phyloP scores from a whole-genome alignment of 2,888 invertebrate genomes.

The Hemaris fuciformis region DNA sequence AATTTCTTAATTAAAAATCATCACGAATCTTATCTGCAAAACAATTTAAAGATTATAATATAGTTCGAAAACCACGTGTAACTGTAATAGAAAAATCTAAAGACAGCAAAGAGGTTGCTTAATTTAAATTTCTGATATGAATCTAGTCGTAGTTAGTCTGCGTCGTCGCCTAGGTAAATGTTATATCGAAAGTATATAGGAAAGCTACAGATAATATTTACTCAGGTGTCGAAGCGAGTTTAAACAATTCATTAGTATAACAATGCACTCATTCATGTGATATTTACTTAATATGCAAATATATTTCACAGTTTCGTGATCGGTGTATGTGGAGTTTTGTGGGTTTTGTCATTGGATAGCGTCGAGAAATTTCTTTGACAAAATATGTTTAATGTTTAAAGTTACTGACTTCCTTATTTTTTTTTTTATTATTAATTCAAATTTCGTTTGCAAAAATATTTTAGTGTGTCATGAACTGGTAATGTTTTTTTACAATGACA shows the following conservation, averaged over 20 bases:
- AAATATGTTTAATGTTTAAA: not conserved
- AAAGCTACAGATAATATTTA: slow-evolving; percentile 14
- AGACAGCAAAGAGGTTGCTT: not conserved
- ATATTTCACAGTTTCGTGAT: slow-evolving; percentile 47
- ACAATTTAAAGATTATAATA: no score
- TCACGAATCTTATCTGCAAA: no score
- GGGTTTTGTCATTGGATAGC: not conserved
- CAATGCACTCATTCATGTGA: slow-evolving; percentile 75
- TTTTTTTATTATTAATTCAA: no score
- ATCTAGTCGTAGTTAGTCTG: slow-evolving; percentile 33
- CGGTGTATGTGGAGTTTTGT: not conserved
- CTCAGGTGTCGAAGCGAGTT: slow-evolving; percentile 24
- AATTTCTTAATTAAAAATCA: no score
- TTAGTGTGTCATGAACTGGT: no score
- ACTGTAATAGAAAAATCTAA: no score
- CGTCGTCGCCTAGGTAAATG: slow-evolving; percentile 23
- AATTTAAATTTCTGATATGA: slow-evolving; percentile 16
- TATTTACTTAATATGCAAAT: slow-evolving; percentile 57
- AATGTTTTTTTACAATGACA: not conserved
- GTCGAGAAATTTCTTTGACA: not conserved
- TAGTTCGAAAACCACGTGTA: no score
- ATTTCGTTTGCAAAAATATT: no score
- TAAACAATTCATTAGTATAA: slow-evolving; percentile 19
- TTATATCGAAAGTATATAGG: not conserved
- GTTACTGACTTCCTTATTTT: no score